These are phyloP conservation scores for Steinernema scapterisci DNA, from an alignment of 2,888 invertebrate genomes.

Conservation along the genomic window DNA sequence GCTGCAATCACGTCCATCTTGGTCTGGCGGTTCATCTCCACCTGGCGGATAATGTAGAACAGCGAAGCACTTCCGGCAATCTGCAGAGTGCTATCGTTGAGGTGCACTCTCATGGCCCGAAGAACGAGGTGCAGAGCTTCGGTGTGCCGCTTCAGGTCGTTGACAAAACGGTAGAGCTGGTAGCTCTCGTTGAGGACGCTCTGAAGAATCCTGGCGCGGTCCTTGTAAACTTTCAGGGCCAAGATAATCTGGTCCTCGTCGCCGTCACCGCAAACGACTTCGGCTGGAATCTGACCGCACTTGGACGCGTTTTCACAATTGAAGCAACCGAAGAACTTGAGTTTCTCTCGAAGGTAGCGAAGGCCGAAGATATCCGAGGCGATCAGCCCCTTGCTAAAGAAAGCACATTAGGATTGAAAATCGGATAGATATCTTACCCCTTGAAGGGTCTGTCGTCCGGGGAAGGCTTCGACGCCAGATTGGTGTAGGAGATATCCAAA, in stretches of 20 bases:
- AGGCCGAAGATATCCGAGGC: slow-evolving; percentile 82
- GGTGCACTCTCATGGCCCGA: slow-evolving; percentile 86
- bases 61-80: slow-evolving; percentile 85
- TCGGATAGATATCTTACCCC: slow-evolving; percentile 34
- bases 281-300: slow-evolving; percentile 86
- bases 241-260: slow-evolving; percentile 77
- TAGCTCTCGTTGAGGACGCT: slow-evolving; percentile 86
- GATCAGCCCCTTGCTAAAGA: slow-evolving; percentile 40
- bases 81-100: slow-evolving; percentile 85
- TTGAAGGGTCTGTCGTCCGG: slow-evolving; percentile 68
- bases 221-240: slow-evolving; percentile 81
- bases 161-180: slow-evolving; percentile 68
- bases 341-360: slow-evolving; percentile 77
- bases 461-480: slow-evolving; percentile 75
- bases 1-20: slow-evolving; percentile 60
- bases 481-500: slow-evolving; percentile 92
- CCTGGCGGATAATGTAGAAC: slow-evolving; percentile 77
- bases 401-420: slow-evolving; percentile 4
- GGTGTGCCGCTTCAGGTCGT: slow-evolving; percentile 50
- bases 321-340: slow-evolving; percentile 89
- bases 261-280: slow-evolving; percentile 43
- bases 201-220: slow-evolving; percentile 81
- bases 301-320: slow-evolving; percentile 88
- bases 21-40: slow-evolving; percentile 61
- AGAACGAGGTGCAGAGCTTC: slow-evolving; percentile 75